A percentile compares a stretch with the other conserved stretches of the same genome.
These are phyloP conservation scores for Goniozus legneri DNA, from an alignment of 1,140 invertebrate species.

Conservation along the genomic window DNA sequence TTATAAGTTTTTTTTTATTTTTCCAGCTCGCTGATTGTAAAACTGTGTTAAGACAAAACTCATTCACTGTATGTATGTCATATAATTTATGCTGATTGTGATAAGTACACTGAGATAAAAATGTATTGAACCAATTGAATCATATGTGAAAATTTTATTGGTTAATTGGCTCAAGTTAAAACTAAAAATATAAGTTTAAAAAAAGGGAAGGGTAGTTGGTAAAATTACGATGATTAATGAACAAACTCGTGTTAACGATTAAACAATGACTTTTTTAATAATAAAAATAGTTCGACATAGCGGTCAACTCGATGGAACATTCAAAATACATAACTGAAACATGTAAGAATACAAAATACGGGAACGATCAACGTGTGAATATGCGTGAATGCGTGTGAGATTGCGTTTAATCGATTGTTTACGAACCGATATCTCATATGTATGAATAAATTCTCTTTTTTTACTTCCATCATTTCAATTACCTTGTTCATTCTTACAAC, in stretches of 20 bases:
- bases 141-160: too few species aligned
- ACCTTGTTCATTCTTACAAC: constrained; percentile 10
- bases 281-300: constrained; percentile 54
- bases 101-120: too few species aligned
- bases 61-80: too few species aligned
- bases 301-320: constrained; percentile 39
- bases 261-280: constrained; percentile 54
- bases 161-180: too few species aligned
- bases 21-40: too few species aligned
- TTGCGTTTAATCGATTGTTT: constrained; percentile 14
- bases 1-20: too few species aligned
- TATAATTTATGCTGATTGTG: too few species aligned
- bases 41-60: too few species aligned
- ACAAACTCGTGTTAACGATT: constrained; percentile 43
- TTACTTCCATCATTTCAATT: constrained; percentile 2
- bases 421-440: constrained; percentile 6
- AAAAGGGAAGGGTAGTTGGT: not conserved
- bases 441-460: constrained; percentile 23
- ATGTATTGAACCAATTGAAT: too few species aligned
- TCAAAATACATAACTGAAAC: constrained; percentile 24
- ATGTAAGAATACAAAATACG: constrained; percentile 25
- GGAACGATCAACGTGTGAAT: not conserved
- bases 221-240: not conserved
- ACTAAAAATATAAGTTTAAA: not conserved
- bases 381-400: not conserved